Evolutionary conservation across 2,888 invertebrate species (phyloP), one percentile per base, ranked within the genome.

Genomic region (Hetaerina titia): DNA sequence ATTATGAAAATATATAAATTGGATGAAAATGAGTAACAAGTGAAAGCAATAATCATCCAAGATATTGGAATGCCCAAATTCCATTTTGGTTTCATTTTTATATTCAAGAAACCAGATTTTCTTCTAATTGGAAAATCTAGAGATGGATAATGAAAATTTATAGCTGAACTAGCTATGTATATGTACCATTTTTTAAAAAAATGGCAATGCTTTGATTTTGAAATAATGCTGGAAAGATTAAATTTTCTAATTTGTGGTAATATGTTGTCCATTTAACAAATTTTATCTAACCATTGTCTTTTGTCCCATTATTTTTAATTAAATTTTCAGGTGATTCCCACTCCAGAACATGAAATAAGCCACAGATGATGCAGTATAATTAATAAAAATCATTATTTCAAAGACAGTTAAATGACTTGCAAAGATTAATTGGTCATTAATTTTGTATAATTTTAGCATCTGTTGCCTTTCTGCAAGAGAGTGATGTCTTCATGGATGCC

Each of bases 401-500:
- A 89, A 8, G 56, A 22, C 25, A 56, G 58, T n/a, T 22, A 45
- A n/a, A 89, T 2, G 1, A 15, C 56, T 89, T n/a, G 1, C 0
- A 81, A 63, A 74, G 96, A 95, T 96, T 96, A 95, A 97, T 97
- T 45, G 74, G 19, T 4, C 9, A 31, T 69, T 95, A 90, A 95
- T 95, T 95, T 95, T 95, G 94, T 96, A 96, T 95, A 95, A 96
- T 96, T 97, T 96, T 97, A 98, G 98, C 98, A 95, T 97, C 98
- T 97, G 97, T 74, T 87, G 89, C 95, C 19, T 92, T 98, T 96
- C 97, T 99, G 92, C 98, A 98, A 96, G 99, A 99, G 96, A 99
- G 99, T 96, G 98, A 98, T 96, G 98, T 99, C 97, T 99, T 99
- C 96, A 99, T 99, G 98, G 99, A 99, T 96, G 99, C 99, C 0